These are phyloP conservation scores for Halichoerus grypus DNA, from an alignment of 2,113 vertebrate genomes.

Conservation along the genomic window DNA sequence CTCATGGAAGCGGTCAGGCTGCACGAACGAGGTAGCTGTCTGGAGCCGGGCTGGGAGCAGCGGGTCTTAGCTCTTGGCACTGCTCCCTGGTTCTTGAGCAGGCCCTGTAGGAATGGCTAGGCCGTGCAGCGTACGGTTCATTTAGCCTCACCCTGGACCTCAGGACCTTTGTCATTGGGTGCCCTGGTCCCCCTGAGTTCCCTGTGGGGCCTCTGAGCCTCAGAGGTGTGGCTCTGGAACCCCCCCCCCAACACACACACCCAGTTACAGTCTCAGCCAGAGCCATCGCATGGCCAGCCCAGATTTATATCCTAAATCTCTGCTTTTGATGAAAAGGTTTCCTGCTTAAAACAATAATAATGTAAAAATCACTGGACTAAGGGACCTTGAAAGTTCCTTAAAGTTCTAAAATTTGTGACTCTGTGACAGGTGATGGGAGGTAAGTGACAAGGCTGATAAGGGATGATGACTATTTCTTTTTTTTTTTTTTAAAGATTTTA, in stretches of 20 bases:
- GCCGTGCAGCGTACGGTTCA: fast-evolving
- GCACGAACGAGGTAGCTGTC: slow-evolving; percentile 92
- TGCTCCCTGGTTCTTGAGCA: not conserved
- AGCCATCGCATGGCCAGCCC: fast-evolving
- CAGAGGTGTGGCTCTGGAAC: not conserved
- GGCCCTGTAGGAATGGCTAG: not conserved
- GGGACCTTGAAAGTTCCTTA: not conserved
- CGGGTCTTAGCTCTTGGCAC: not conserved
- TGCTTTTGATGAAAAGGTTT: not conserved
- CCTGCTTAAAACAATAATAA: not conserved
- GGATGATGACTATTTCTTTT: not conserved
- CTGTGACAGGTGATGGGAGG: not conserved
- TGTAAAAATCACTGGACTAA: not conserved
- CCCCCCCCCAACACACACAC: fast-evolving
- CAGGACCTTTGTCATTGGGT: not conserved
- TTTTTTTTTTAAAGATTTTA: too few species aligned
- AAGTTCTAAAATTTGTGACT: not conserved
- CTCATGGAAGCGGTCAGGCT: slow-evolving; percentile 94
- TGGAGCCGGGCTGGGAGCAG: fast-evolving
- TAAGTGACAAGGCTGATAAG: not conserved
- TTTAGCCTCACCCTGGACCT: not conserved
- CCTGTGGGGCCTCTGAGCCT: not conserved
- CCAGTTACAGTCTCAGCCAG: not conserved
- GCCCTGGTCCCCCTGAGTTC: not conserved
- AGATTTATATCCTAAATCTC: not conserved